phyloP scores from a whole-genome alignment of 2,113 vertebrate species.

The Acanthisitta chloris region DNA sequence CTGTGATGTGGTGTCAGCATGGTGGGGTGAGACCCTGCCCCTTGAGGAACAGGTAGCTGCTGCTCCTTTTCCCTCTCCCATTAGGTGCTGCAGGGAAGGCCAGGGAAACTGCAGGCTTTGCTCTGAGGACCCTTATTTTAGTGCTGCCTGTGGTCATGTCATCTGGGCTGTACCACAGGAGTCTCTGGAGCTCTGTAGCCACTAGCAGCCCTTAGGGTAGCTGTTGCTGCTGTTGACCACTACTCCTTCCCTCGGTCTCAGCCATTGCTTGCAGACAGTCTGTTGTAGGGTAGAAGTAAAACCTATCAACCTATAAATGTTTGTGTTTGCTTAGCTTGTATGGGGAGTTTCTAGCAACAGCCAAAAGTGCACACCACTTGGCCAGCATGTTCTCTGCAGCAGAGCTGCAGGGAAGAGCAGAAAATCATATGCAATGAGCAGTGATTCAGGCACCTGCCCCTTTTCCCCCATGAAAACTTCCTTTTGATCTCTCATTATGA shows the following conservation, averaged over 20 bases:
- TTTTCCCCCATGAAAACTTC: neutral
- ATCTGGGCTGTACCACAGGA: neutral
- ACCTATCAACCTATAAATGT: neutral
- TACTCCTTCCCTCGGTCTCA: neutral
- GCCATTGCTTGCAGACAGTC: neutral
- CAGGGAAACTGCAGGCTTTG: neutral
- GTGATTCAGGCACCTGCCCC: neutral
- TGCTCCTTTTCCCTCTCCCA: neutral
- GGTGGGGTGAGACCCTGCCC: neutral
- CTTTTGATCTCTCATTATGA: neutral
- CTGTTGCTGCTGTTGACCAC: neutral
- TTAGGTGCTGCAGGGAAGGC: neutral
- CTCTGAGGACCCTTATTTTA: neutral
- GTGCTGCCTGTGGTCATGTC: neutral
- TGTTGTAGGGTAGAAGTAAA: neutral
- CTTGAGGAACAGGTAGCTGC: fast-evolving
- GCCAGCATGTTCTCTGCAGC: neutral
- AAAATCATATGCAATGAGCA: neutral
- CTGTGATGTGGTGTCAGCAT: fast-evolving
- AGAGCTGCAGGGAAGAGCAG: neutral
- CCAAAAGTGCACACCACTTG: neutral
- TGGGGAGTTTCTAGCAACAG: neutral
- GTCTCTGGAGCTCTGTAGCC: neutral
- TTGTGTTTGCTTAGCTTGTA: neutral
- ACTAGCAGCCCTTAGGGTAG: neutral